Conservation (phyloP, 2,113 vertebrate species). For the Protomyctophum bolini region DNA sequence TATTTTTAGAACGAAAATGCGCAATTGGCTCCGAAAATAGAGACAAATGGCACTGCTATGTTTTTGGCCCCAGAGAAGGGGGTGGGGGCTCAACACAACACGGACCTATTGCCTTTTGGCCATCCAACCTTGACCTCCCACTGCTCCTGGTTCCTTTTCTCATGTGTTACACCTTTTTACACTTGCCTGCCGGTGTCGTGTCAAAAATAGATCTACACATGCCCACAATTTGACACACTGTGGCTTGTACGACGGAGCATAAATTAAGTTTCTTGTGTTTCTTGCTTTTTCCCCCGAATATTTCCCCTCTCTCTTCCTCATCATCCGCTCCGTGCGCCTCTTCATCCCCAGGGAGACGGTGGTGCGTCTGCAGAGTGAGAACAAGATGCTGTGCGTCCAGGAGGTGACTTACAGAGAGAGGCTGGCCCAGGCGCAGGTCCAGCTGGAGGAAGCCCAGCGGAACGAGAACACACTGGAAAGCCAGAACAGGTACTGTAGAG, state of each 20-base stretch:
- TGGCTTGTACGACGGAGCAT: too few relatives aligned
- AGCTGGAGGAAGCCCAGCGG: constrained; percentile 86
- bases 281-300: too few relatives aligned
- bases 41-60: constrained; percentile 32
- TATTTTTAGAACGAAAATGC: constrained; percentile 41
- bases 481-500: constrained; percentile 78
- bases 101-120: not conserved
- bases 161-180: too few relatives aligned
- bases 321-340: not conserved
- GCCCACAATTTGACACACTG: too few relatives aligned
- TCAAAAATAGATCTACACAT: too few relatives aligned
- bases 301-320: not conserved
- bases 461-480: constrained; percentile 83
- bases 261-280: not conserved
- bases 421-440: constrained; percentile 77
- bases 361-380: constrained; percentile 86
- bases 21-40: constrained; percentile 8
- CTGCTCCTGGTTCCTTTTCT: too few relatives aligned
- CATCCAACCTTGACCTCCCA: not conserved
- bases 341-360: constrained; percentile 82
- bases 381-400: constrained; percentile 87
- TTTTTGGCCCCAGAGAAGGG: constrained; percentile 25
- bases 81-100: not conserved
- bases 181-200: too few relatives aligned
- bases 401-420: constrained; percentile 82